phyloP scores from a whole-genome alignment of 2,797 vertebrate species.

The Trichosurus vulpecula region DNA sequence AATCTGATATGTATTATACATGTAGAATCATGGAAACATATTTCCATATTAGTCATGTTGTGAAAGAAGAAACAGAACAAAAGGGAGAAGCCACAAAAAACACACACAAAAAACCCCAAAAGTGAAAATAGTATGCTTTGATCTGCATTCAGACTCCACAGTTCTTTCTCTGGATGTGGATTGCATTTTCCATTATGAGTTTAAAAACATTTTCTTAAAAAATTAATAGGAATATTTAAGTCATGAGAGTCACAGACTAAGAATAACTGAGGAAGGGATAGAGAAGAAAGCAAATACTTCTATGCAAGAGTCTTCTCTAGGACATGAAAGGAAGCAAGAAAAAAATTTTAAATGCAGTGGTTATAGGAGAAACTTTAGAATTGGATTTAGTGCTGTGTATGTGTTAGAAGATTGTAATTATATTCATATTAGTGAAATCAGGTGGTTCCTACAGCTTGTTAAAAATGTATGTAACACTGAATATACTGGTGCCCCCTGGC shows the following conservation, averaged over 20 bases:
- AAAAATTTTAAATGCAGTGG: neutral
- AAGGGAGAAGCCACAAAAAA: no score
- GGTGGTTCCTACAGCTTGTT: neutral
- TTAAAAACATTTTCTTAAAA: neutral
- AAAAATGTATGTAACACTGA: neutral
- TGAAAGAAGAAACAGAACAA: no score
- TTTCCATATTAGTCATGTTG: no score
- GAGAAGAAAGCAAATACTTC: neutral
- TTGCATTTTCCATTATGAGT: no score
- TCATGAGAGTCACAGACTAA: neutral
- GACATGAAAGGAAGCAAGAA: neutral
- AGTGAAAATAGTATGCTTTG: no score
- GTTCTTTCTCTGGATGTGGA: no score
- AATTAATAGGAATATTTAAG: neutral
- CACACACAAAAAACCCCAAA: no score
- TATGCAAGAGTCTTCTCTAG: neutral
- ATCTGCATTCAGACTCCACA: no score
- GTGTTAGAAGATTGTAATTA: neutral
- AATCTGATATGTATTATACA: no score
- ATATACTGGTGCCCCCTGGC: neutral
- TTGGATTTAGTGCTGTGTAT: neutral
- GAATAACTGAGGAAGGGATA: neutral
- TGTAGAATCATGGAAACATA: no score
- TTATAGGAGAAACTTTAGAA: neutral
- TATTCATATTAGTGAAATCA: neutral